Conservation (phyloP, 2,113 vertebrate genomes). For the Tretioscincus oriximinensis region DNA sequence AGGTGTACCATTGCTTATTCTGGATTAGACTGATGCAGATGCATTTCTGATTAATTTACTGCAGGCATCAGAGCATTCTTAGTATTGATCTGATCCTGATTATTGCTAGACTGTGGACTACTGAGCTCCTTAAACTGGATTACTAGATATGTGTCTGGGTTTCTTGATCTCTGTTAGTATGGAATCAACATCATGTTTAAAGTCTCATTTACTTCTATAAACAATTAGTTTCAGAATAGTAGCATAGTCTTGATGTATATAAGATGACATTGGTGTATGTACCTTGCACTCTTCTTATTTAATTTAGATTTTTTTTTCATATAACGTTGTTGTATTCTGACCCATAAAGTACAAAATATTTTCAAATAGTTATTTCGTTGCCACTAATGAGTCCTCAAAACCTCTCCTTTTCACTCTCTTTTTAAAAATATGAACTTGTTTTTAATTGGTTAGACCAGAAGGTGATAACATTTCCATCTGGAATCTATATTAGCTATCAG, state of each 20-base stretch:
- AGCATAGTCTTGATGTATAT: not conserved
- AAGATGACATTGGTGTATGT: not conserved
- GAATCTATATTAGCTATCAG: slow-evolving; percentile 1
- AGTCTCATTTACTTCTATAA: not conserved
- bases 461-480: not conserved
- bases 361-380: not conserved
- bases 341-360: not conserved
- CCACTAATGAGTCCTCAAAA: not conserved
- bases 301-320: not conserved
- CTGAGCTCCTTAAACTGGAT: too few species aligned
- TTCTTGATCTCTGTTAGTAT: too few species aligned
- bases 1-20: too few species aligned
- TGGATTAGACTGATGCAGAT: too few species aligned
- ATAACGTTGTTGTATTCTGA: not conserved
- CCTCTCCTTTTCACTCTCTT: not conserved
- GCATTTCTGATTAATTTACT: too few species aligned
- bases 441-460: slow-evolving; percentile 3
- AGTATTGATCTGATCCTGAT: too few species aligned
- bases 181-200: not conserved
- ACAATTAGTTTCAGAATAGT: not conserved
- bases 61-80: too few species aligned
- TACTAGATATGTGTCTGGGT: too few species aligned
- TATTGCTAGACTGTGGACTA: too few species aligned
- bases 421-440: not conserved
- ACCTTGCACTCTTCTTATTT: not conserved